Percentiles rank a stretch among this genome's conserved stretches.
These are phyloP conservation scores for Trichonephila inaurata DNA, from an alignment of 1,140 invertebrate species.

Conservation along the genomic window DNA sequence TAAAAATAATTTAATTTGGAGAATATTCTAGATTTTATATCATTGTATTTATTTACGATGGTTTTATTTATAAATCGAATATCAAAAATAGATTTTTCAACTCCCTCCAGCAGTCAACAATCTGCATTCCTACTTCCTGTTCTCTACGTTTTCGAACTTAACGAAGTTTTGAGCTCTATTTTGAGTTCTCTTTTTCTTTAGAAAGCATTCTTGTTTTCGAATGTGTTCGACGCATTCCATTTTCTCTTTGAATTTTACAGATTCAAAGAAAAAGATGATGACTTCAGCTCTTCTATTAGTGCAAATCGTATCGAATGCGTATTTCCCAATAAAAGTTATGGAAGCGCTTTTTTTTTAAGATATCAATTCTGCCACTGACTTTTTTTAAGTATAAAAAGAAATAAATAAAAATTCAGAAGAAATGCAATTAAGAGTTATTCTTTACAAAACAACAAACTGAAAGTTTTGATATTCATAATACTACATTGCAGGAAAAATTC, in stretches of 20 bases:
- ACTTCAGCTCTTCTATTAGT: not conserved
- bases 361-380: not conserved
- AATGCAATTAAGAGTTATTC: not conserved
- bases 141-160: not conserved
- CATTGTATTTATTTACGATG: too few relatives aligned
- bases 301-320: not conserved
- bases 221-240: not conserved
- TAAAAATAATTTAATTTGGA: too few relatives aligned
- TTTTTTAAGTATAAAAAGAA: not conserved
- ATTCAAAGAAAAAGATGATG: not conserved
- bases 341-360: not conserved
- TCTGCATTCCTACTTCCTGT: slow-evolving; percentile 1
- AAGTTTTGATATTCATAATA: not conserved
- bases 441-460: too few relatives aligned
- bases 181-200: not conserved
- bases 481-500: not conserved
- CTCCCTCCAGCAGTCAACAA: not conserved
- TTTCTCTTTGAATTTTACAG: not conserved
- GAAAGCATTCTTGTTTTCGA: not conserved
- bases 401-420: not conserved
- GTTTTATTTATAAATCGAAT: too few relatives aligned
- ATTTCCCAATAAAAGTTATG: not conserved
- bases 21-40: too few relatives aligned
- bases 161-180: slow-evolving; percentile 5
- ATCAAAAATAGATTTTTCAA: not conserved